Percentiles rank a stretch among this genome's conserved stretches.
Evolutionary conservation across 2,113 vertebrate genomes (phyloP).

Genomic region (Trachemys scripta): DNA sequence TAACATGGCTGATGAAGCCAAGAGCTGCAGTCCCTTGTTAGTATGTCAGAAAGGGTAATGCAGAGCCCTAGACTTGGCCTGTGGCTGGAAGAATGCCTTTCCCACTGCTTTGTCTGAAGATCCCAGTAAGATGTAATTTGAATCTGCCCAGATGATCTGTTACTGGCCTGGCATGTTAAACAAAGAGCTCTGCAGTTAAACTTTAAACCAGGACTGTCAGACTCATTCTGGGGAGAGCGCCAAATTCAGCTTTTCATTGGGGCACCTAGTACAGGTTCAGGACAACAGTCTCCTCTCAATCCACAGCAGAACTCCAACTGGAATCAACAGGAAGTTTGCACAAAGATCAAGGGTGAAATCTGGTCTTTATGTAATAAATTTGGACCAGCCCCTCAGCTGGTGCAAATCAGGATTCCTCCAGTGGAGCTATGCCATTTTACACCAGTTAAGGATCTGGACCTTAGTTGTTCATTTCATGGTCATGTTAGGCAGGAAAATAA

Average conservation of each 20-base stretch:
- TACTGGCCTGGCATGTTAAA: neutral
- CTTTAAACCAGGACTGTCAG: neutral
- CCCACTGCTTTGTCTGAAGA: neutral
- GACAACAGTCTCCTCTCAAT: neutral
- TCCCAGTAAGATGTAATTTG: neutral
- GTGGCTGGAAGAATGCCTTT: neutral
- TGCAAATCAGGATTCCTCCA: neutral
- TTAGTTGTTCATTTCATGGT: accelerated
- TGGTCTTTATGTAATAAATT: neutral
- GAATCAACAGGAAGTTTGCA: neutral
- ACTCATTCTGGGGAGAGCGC: neutral
- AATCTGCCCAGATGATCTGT: neutral
- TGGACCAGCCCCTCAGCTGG: neutral
- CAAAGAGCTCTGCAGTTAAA: neutral
- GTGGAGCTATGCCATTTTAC: neutral
- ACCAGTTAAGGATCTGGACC: neutral
- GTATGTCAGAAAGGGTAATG: neutral
- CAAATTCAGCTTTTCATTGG: neutral
- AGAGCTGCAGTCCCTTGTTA: neutral
- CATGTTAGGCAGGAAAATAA: neutral
- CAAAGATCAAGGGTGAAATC: neutral
- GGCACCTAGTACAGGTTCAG: neutral
- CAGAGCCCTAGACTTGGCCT: neutral
- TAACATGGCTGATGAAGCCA: neutral
- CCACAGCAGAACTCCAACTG: neutral